Conservation (phyloP, 2,888 invertebrate genomes). For the Ceraclea dissimilis region DNA sequence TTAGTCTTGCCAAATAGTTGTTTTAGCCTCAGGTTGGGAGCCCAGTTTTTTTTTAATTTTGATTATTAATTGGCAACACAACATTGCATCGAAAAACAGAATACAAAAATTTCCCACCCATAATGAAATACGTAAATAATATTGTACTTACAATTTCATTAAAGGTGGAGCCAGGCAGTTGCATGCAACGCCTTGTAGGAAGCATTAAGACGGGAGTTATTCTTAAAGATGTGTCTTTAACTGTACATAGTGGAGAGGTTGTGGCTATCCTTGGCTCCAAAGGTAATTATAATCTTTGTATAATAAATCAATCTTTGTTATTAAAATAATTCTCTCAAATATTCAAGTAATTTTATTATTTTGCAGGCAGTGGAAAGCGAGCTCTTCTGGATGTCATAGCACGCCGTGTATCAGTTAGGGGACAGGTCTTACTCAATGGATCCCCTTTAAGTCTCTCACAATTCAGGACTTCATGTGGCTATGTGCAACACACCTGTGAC, state of each 20-base stretch:
- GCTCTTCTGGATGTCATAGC: conserved; percentile 90
- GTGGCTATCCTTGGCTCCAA: conserved; percentile 89
- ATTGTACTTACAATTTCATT: too few species aligned
- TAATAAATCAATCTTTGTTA: conserved; percentile 5
- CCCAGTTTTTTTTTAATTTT: too few species aligned
- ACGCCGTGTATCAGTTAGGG: conserved; percentile 72
- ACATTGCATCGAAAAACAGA: too few species aligned
- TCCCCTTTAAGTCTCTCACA: conserved; percentile 72
- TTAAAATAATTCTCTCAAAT: background rate
- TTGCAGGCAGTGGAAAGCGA: conserved; percentile 83
- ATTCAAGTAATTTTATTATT: background rate
- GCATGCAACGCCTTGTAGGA: conserved; percentile 66
- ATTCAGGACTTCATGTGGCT: conserved; percentile 80
- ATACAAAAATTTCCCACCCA: too few species aligned
- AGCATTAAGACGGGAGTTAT: conserved; percentile 78
- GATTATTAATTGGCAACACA: too few species aligned
- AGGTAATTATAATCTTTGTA: conserved; percentile 45
- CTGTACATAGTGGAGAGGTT: conserved; percentile 87
- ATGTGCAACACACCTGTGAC: conserved; percentile 80
- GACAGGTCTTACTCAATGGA: conserved; percentile 84
- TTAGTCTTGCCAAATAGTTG: too few species aligned
- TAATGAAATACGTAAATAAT: too few species aligned
- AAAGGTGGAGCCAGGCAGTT: conserved; percentile 74
- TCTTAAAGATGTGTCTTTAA: conserved; percentile 85
- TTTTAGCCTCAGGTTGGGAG: too few species aligned